phyloP scores from a whole-genome alignment of 1,140 invertebrate genomes.

The Bombus difficillimus region DNA sequence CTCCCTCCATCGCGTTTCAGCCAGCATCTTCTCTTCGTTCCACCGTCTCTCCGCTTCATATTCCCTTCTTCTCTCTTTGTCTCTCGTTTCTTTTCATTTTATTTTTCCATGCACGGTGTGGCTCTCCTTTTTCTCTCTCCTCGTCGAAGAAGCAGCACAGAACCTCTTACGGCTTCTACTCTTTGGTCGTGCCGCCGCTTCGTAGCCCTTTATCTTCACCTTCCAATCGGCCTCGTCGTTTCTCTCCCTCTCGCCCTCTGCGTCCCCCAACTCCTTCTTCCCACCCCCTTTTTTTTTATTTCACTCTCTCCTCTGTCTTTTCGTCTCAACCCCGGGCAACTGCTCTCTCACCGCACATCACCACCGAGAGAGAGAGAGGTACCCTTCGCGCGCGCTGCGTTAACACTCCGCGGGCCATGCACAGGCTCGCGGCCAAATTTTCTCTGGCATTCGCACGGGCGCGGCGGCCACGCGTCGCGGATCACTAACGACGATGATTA shows the following conservation, averaged over 20 bases:
- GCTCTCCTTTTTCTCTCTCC: constrained; percentile 57
- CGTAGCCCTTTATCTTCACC: constrained; percentile 74
- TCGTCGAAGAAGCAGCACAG: constrained; percentile 57
- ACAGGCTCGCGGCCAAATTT: constrained; percentile 34
- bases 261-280: background rate
- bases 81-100: constrained; percentile 29
- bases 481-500: constrained; percentile 35
- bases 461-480: constrained; percentile 32
- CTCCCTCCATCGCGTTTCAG: constrained; percentile 29
- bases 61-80: constrained; percentile 27
- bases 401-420: no score
- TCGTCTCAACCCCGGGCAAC: background rate
- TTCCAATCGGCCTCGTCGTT: constrained; percentile 66
- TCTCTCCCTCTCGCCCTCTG: constrained; percentile 10
- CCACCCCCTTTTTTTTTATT: background rate
- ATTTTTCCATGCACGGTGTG: constrained; percentile 61
- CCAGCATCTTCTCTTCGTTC: constrained; percentile 14
- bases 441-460: constrained; percentile 26
- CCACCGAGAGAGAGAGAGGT: background rate
- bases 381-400: no score
- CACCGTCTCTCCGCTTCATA: constrained; percentile 19
- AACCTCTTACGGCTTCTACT: constrained; percentile 71
- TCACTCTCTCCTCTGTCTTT: background rate
- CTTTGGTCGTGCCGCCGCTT: constrained; percentile 72
- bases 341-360: background rate